phyloP scores from a whole-genome alignment of 2,113 vertebrate genomes.

The Chiloscyllium plagiosum region DNA sequence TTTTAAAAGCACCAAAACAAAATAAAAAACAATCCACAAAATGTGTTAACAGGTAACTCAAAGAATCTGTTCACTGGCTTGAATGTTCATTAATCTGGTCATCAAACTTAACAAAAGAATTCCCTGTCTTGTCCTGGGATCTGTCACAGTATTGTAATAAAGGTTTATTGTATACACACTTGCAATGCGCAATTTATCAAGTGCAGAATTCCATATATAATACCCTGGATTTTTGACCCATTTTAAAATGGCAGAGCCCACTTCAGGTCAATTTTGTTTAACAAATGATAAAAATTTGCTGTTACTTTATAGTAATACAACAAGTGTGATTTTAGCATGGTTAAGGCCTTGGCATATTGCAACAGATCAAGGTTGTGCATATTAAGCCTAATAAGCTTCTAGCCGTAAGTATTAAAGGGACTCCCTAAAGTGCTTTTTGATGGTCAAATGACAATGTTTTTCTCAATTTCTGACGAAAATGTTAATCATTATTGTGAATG shows the following conservation, averaged over 20 bases:
- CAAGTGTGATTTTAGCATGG: not conserved
- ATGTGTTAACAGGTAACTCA: not conserved
- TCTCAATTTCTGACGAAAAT: not conserved
- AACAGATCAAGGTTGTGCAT: no score
- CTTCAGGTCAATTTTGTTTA: not conserved
- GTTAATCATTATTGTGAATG: not conserved
- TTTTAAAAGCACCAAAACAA: not conserved
- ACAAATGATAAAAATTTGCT: not conserved
- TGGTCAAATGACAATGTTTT: slow-evolving; percentile 17
- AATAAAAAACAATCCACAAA: not conserved
- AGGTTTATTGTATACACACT: not conserved
- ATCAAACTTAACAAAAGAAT: not conserved
- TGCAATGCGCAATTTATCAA: not conserved
- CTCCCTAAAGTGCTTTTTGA: not conserved
- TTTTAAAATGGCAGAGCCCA: not conserved
- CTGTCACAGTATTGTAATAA: not conserved
- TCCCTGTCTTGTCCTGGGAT: not conserved
- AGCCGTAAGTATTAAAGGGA: not conserved
- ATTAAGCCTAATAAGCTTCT: not conserved
- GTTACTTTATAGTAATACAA: not conserved
- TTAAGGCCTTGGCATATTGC: not conserved
- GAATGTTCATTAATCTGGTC: not conserved
- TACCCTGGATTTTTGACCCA: not conserved
- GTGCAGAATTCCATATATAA: not conserved
- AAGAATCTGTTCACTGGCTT: not conserved